Evolutionary conservation across 2,113 vertebrate genomes (phyloP), one percentile per base, ranked within the genome.

Genomic region (Python bivittatus): DNA sequence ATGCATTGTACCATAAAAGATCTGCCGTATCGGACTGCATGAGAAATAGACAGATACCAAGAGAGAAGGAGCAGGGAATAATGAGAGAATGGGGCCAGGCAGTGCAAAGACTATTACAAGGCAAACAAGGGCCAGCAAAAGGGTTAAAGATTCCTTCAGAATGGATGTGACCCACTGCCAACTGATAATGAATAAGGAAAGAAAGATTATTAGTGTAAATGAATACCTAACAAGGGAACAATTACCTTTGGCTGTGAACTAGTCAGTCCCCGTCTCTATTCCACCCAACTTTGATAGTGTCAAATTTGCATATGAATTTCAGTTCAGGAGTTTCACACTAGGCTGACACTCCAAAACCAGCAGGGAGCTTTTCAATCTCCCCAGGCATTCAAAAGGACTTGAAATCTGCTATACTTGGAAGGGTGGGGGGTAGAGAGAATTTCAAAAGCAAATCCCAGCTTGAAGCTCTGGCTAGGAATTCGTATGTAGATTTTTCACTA

Each of bases 231-330:
- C 58, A 68, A 87, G 60, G 61, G 61, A 79, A 92, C 60, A 88
- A 92, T 87, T 56, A 88, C 52, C 52, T 88, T 88, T 53, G 68
- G 22, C 56, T 5, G 85, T 54, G 61, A 88, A 38, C 52, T 72
- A 79, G 23, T 27, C 52, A 88, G 23, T 64, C 61, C 85, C 60
- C 54, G n/a, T 12, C 60, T 72, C 48, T 88, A 72, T 92, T 92
- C 61, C 42, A 42, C 1, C 6, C 84, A 42, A 38, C 52, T 91
- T 72, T 42, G 58, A 91, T 72, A 87, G 52, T 27, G 33, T 87
- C 84, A 68, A 22, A 92, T 92, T 87, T 88, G 91, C 91, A 92
- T 79, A 72, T 92, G 91, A 88, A 92, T 92, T 56, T 53, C 60
- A 87, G 15, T 38, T 87, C 84, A 72, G 33, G 58, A 56, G 58